Evolutionary conservation across 2,113 vertebrate genomes (phyloP).

Genomic region (Puntigrus tetrazona): DNA sequence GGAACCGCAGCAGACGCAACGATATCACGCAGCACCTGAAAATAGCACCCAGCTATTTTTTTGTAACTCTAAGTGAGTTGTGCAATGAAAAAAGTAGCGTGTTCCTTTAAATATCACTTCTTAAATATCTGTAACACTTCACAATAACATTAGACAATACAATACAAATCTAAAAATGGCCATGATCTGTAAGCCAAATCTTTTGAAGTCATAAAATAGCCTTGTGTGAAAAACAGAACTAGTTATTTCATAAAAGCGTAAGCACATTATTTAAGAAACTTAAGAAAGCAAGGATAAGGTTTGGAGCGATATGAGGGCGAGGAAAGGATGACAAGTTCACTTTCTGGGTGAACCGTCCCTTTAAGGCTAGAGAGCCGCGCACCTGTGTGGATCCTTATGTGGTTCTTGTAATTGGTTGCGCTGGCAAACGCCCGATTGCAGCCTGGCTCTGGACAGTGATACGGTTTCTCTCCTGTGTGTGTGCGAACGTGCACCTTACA

Average conservation of each 20-base stretch:
- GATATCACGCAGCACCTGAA: too few relatives aligned
- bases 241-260: background rate
- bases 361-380: conserved; percentile 36
- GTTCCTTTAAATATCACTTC: too few relatives aligned
- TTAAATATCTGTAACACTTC: too few relatives aligned
- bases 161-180: too few relatives aligned
- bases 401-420: conserved; percentile 98
- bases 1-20: too few relatives aligned
- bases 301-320: background rate
- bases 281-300: background rate
- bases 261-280: background rate
- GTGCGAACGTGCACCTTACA: conserved; percentile 98
- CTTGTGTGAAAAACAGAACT: background rate
- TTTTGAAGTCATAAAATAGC: background rate
- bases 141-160: too few relatives aligned
- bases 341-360: background rate
- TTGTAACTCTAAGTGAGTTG: too few relatives aligned
- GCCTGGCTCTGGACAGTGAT: conserved; percentile 95
- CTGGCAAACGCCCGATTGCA: conserved; percentile 95
- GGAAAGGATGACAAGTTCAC: background rate
- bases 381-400: conserved; percentile 99
- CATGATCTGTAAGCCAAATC: background rate
- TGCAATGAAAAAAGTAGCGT: too few relatives aligned
- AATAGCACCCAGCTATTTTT: too few relatives aligned
- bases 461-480: conserved; percentile 95